Evolutionary conservation across 2,113 vertebrate genomes (phyloP), one percentile per base, ranked within the genome.

Genomic region (Hiodon alosoides): DNA sequence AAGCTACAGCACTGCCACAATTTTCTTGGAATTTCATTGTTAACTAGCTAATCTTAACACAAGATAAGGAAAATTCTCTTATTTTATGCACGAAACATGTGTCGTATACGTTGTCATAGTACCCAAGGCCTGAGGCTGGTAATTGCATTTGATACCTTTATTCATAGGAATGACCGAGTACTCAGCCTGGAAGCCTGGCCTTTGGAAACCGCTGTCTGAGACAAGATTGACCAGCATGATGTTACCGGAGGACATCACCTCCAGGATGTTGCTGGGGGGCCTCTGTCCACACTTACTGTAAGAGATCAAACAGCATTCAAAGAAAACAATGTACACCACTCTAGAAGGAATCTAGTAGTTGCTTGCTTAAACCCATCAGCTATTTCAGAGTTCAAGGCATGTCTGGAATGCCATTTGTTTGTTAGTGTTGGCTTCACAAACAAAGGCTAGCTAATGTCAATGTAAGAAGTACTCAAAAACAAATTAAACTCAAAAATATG

Each of bases 201-300:
- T 85, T 76, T 83, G 85, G 48, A 78, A 54, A 0, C 0, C 0
- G 61, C 53, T 67, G 68, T 90, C 89, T 3, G 87, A 84, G 69
- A 92, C 84, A 7, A 93, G 61, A 80, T 83, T 90, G 70, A 93
- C 75, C 58, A 92, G 85, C 88, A 93, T 89, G 69, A 90, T 80
- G 84, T 91, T 92, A 54, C 87, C 78, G 2, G 91, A 93, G 60
- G 91, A 92, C 13, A 84, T 78, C 69, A 93, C 86, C 71, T 81
- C 72, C 66, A 92, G 82, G 3, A 83, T 86, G 76, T 92, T 91
- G 48, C 82, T 82, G 8, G 91, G 90, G 7, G 91, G 91, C n/a
- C 90, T 87, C 71, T 90, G 88, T 62, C 91, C 91, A 82, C 91
- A 93, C 78, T 93, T 81, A 67, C 91, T 92, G 82, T 55, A 48